Evolutionary conservation across 2,797 vertebrate species (phyloP), one percentile per base, ranked within the genome.

Genomic region (Falco rusticolus): DNA sequence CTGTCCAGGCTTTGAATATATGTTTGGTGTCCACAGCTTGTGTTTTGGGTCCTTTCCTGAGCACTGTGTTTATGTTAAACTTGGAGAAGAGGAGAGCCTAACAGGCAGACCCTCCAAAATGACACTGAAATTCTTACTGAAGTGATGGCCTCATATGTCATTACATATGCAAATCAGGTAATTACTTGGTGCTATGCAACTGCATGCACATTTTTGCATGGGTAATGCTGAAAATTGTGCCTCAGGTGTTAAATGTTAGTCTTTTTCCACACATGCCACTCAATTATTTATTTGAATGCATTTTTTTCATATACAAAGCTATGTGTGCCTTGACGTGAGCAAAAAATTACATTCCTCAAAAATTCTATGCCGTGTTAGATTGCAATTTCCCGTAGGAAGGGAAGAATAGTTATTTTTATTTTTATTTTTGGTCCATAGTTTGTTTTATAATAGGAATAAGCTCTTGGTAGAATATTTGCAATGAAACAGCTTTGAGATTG

Each of bases 401-500:
- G 48, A 70, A 81, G 72, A 68, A 63, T 20, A 50, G 20, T 51
- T 72, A 11, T 60, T 86, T 74, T 21, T n/a, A 29, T 93, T 91
- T 88, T 80, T 39, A 33, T 76, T 89, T 94, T 84, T 80, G 80
- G 80, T 80, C 69, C 87, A 9, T 34, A 31, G 29, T 94, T 95
- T 96, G 63, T 89, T 93, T 93, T 64, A 59, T 88, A 88, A 76
- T 56, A 74, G 72, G 65, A 90, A 80, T 90, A 84, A 87, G 87
- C 68, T 89, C 86, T 70, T 54, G 51, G 43, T 87, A 37, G 91
- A 95, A 88, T 90, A 91, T 91, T 94, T 88, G 88, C 94, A 93
- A 89, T 90, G 93, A 94, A 85, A 92, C 92, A 72, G 50, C 89
- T 93, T 68, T 78, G 94, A 78, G 86, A 95, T 90, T 92, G 94